Evolutionary conservation across 2,888 invertebrate species (phyloP), one percentile per base, ranked within the genome.

Genomic region (Sarcophaga carnaria): DNA sequence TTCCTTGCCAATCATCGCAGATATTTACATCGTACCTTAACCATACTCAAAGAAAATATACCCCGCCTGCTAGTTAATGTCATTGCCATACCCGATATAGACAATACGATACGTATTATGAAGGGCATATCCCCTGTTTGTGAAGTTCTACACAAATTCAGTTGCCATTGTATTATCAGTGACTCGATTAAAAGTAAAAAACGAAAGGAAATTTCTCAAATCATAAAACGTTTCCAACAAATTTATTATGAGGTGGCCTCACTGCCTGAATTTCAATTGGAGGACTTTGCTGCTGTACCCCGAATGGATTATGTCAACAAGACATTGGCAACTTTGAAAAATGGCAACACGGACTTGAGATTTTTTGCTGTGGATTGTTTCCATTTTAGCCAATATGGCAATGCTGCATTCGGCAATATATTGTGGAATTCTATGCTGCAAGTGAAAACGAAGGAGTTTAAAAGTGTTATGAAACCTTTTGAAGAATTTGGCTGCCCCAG

Each of bases 291-390:
- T 0, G 95, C 95, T 0, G 94, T 95, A 3, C 90, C 93, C 17
- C 95, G 95, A 89, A 94, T 94, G 0, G 93, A 90, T 1, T 69
- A 90, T 91, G 3, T 89, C 82, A 85, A 91, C 66, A 27, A 89
- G 0, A 88, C 86, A 0, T 87, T 94, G 12, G 94, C 94, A 2
- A 83, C 25, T 8, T 86, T 86, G 11, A 80, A 90, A 6, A 90
- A 93, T 83, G 95, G 94, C 2, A 85, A 88, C 0, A 91, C 92
- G 0, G 95, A 95, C 91, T 93, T 93, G 85, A 92, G 94, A 5
- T 94, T 93, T 89, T 91, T 95, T 70, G 94, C 95, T 0, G 91
- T 91, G 27, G 96, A 96, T 90, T 95, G 95, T 89, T 95, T 96
- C 89, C 96, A 96, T 90, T 93, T 95, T 5, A 95, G 95, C 89